Percentiles rank a stretch among this genome's conserved stretches.
Evolutionary conservation across 2,113 vertebrate species (phyloP).

Genomic region (Mesitornis unicolor): DNA sequence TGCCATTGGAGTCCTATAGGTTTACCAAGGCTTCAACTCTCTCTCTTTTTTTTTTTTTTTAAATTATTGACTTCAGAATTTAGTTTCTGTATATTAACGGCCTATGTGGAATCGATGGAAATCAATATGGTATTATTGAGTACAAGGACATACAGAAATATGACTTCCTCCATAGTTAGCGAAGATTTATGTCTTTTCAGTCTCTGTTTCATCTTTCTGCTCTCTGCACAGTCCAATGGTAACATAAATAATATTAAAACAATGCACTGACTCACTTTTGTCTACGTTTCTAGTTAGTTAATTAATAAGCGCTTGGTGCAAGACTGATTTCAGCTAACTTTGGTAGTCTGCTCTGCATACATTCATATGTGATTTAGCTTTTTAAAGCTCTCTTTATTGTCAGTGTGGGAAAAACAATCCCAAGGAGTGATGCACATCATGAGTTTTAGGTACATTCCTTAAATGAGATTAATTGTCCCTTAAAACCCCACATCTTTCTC

Average conservation of each 20-base stretch:
- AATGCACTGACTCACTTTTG: neutral
- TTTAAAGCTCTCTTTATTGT: neutral
- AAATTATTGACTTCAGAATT: neutral
- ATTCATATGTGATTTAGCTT: neutral
- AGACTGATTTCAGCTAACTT: constrained; percentile 6
- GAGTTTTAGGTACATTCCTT: neutral
- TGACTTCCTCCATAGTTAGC: neutral
- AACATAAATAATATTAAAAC: constrained; percentile 24
- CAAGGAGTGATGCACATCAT: neutral
- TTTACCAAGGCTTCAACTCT: neutral
- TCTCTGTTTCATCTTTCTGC: neutral
- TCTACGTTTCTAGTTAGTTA: neutral
- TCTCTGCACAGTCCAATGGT: neutral
- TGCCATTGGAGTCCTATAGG: neutral
- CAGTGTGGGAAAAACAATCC: neutral
- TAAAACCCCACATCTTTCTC: neutral
- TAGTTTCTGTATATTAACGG: neutral
- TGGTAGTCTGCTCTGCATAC: neutral
- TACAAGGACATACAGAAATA: neutral
- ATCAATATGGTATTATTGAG: neutral
- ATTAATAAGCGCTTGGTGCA: neutral
- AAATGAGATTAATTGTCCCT: neutral
- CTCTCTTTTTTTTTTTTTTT: neutral
- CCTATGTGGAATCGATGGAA: neutral
- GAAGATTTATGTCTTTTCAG: constrained; percentile 16